These are phyloP conservation scores for Talpa occidentalis DNA, from an alignment of 2,113 vertebrate genomes.

Conservation along the genomic window DNA sequence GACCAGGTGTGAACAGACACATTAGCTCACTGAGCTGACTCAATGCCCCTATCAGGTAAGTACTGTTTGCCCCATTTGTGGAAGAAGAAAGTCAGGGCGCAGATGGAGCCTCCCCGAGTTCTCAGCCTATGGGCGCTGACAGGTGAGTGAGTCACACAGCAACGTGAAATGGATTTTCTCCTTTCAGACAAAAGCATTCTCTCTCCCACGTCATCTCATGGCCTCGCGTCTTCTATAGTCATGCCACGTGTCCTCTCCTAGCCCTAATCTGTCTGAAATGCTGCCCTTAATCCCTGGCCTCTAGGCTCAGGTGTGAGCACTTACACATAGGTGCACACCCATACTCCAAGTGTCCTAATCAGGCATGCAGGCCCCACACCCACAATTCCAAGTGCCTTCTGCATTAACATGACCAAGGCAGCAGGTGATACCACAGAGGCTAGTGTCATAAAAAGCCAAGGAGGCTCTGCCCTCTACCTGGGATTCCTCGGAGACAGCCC, in stretches of 20 bases:
- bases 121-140: rapidly evolving
- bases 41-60: neutral
- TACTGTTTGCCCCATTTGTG: neutral
- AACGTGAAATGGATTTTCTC: neutral
- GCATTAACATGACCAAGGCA: too few relatives aligned
- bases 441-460: neutral
- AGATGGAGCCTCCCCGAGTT: neutral
- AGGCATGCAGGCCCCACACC: too few relatives aligned
- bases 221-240: too few relatives aligned
- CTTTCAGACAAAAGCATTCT: neutral
- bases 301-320: too few relatives aligned
- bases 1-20: neutral
- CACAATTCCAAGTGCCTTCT: too few relatives aligned
- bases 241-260: too few relatives aligned
- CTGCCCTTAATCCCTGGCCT: too few relatives aligned
- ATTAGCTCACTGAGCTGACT: neutral
- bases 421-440: too few relatives aligned
- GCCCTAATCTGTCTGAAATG: too few relatives aligned
- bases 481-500: neutral
- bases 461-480: neutral
- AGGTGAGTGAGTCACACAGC: neutral
- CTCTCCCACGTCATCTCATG: too few relatives aligned
- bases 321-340: too few relatives aligned
- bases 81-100: neutral
- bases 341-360: too few relatives aligned